phyloP scores from a whole-genome alignment of 2,797 vertebrate species.

The Liasis olivaceus region DNA sequence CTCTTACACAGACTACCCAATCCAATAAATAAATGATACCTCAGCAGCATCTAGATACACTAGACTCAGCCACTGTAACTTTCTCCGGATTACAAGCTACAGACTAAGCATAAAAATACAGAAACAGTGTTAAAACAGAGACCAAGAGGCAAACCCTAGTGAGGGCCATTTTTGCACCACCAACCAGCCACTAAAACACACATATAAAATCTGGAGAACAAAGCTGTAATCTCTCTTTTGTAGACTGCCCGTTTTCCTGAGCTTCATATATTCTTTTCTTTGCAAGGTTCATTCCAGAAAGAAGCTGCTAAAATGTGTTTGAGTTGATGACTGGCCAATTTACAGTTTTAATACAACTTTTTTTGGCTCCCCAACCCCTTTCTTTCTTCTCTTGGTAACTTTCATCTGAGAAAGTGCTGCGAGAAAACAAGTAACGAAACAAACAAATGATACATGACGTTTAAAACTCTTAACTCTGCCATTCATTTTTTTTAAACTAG shows the following conservation, averaged over 20 bases:
- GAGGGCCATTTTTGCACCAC: too few species aligned
- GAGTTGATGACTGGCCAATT: neutral
- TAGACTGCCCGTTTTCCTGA: neutral
- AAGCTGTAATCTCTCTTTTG: neutral
- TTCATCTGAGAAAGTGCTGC: neutral
- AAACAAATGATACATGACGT: constrained; percentile 5
- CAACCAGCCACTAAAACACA: neutral
- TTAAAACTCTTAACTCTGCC: neutral
- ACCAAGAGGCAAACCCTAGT: too few species aligned
- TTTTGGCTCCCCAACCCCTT: neutral
- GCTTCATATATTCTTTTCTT: neutral
- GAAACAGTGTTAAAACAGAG: too few species aligned
- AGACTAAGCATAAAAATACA: neutral
- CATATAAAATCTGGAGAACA: neutral
- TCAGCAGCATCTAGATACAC: neutral
- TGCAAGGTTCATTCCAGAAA: neutral
- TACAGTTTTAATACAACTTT: neutral
- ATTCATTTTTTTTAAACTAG: neutral
- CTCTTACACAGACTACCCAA: neutral
- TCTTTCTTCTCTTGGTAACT: neutral
- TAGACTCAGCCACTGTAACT: neutral
- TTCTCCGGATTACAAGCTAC: neutral
- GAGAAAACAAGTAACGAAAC: neutral
- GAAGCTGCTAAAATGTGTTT: neutral
- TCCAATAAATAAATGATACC: neutral